These are phyloP conservation scores for Megalonaias nervosa DNA, from an alignment of 1,140 invertebrate species.

Conservation along the genomic window DNA sequence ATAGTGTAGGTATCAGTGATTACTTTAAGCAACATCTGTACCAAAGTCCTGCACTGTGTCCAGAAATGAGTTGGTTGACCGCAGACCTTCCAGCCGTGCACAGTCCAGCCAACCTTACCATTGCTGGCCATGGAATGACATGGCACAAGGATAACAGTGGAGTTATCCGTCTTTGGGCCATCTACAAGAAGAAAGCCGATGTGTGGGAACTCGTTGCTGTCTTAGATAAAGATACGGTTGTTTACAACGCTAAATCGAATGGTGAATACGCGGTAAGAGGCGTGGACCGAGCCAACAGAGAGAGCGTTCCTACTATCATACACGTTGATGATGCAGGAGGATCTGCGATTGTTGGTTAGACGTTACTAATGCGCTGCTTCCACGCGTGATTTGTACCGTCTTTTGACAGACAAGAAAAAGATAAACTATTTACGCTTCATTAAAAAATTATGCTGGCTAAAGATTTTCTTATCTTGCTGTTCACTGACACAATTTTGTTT, in stretches of 20 bases:
- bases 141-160: conserved; percentile 30
- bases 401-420: no score
- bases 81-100: conserved; percentile 11
- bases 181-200: conserved; percentile 34
- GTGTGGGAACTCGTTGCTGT: conserved; percentile 33
- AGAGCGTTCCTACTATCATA: conserved; percentile 18
- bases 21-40: conserved; percentile 44
- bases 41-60: conserved; percentile 40
- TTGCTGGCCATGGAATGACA: conserved; percentile 7
- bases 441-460: no score
- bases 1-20: conserved; percentile 52
- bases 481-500: no score
- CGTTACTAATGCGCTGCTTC: no score
- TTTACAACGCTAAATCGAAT: neutral
- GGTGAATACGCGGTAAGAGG: conserved; percentile 35
- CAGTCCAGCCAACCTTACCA: conserved; percentile 14
- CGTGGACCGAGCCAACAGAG: conserved; percentile 25
- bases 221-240: conserved; percentile 9
- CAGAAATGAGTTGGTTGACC: conserved; percentile 53
- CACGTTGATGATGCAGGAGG: neutral
- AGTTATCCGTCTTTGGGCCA: conserved; percentile 29
- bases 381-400: no score
- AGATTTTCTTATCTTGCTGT: no score
- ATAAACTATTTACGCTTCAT: no score
- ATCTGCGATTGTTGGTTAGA: no score